phyloP scores from a whole-genome alignment of 2,797 vertebrate species.

The Okamejei kenojei region DNA sequence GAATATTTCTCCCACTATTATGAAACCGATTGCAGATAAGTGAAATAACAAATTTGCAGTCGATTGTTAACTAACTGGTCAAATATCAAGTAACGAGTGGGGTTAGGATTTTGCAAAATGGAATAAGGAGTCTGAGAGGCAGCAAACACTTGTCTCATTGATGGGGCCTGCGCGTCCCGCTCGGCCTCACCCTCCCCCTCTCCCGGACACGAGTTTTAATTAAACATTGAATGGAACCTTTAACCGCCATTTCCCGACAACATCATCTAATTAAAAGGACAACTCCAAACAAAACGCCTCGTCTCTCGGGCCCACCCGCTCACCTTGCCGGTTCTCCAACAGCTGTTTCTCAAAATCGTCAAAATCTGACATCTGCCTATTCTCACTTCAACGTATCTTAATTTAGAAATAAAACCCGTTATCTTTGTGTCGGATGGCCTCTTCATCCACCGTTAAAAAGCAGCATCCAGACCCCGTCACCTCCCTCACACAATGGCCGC shows the following conservation, averaged over 20 bases:
- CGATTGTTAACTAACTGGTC: too few species aligned
- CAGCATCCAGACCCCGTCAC: not conserved
- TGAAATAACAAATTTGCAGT: too few species aligned
- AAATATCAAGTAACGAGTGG: too few species aligned
- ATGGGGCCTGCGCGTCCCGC: not conserved
- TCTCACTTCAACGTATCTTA: not conserved
- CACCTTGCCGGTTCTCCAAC: conserved; percentile 62
- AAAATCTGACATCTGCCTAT: conserved; percentile 57
- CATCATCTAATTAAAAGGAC: not conserved
- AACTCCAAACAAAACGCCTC: not conserved
- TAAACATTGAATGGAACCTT: not conserved
- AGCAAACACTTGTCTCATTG: not conserved
- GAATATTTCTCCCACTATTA: too few species aligned
- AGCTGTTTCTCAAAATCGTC: conserved; percentile 68
- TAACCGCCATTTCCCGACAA: not conserved
- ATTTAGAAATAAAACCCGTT: not conserved
- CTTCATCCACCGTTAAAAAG: not conserved
- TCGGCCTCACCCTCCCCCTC: not conserved
- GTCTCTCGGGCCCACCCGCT: conserved; percentile 30
- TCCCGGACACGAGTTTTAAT: not conserved
- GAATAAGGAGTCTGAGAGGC: too few species aligned
- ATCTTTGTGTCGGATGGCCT: not conserved
- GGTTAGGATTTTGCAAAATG: too few species aligned
- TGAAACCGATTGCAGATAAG: too few species aligned
- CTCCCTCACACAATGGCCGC: conserved; percentile 24